Base-by-base conservation (phyloP, 2,113 vertebrate genomes). In the Planiliza haematocheilus region DNA sequence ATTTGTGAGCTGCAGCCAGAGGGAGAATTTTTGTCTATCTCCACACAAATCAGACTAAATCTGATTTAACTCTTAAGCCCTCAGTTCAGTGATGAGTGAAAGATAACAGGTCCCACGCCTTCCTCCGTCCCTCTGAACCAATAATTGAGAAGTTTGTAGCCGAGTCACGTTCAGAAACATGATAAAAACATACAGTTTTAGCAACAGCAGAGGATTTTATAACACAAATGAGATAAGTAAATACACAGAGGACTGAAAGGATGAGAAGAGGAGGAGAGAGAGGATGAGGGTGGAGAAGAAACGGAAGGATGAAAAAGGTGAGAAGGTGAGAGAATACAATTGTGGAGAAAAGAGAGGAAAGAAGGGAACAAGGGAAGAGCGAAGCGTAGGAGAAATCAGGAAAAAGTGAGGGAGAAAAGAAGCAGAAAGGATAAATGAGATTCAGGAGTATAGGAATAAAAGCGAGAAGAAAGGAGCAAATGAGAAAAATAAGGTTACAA, bases 1-100 rank as follows among this genome's bases (percentile, higher is more conserved):
- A 87, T 87, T 90, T 79, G 76, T 45, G 61, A 43, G 83, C 76
- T 77, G 64, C 65, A 84, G 86, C 77, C 73, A 7, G 46, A 18
- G 14, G 34, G 62, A 36, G 21, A 17, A 20, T 38, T 79, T 70
- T n/a, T 71, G 59, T 85, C 58, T 49, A 67, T 70, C 67, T 77
- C 64, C 68, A 57, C 74, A 51, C 41, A 74, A 75, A 78, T 76
- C n/a, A 51, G 36, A 62, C 50, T 39, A 10, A 66, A 55, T 49
- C 66, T 45, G 6, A 75, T 70, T 66, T 20, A 59, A 75, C 38
- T 60, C 4, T 30, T 10, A 17, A 64, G 17, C 9, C 39, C 46
- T 74, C 10, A 58, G 37, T 62, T 69, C 62, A 51, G 8, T 48
- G 58, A 67, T 17, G 8, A 13, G 10, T 42, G 37, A 52, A 43